Percentiles rank a stretch among this genome's conserved stretches.
Conservation (phyloP, 1,140 invertebrate genomes). For the Atta cephalotes region DNA sequence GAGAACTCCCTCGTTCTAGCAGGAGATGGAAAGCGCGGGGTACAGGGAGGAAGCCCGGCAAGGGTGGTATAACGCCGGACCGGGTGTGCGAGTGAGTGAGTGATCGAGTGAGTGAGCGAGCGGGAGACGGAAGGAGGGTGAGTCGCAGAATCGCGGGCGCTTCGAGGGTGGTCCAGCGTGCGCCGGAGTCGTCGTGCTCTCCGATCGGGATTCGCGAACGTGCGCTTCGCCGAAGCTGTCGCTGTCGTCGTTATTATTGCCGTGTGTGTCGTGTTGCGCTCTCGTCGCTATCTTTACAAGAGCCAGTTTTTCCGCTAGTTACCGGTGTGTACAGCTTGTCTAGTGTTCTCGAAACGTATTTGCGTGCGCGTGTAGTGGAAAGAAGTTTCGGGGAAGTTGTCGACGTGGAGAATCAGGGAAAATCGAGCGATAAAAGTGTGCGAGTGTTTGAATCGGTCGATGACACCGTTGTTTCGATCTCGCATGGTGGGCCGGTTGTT, state of each 20-base stretch:
- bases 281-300: constrained; percentile 10
- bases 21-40: constrained; percentile 38
- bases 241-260: constrained; percentile 2
- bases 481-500: not conserved
- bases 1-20: constrained; percentile 66
- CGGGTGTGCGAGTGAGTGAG: constrained; percentile 47
- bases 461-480: constrained; percentile 21
- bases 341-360: constrained; percentile 6
- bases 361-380: not conserved
- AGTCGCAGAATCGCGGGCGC: constrained; percentile 83
- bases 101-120: constrained; percentile 6
- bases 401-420: constrained; percentile 6
- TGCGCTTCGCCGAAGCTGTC: constrained; percentile 10
- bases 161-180: constrained; percentile 79
- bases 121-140: constrained; percentile 62
- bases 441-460: constrained; percentile 42
- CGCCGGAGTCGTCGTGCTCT: constrained; percentile 55
- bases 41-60: constrained; percentile 10
- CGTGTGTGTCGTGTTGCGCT: constrained; percentile 19
- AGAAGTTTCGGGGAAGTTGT: constrained; percentile 50
- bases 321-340: not conserved
- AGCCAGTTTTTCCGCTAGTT: not conserved
- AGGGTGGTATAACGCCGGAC: constrained; percentile 64
- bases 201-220: constrained; percentile 34
- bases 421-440: constrained; percentile 25